Evolutionary conservation across 2,797 vertebrate species (phyloP), one percentile per base, ranked within the genome.

Genomic region (Falco naumanni): DNA sequence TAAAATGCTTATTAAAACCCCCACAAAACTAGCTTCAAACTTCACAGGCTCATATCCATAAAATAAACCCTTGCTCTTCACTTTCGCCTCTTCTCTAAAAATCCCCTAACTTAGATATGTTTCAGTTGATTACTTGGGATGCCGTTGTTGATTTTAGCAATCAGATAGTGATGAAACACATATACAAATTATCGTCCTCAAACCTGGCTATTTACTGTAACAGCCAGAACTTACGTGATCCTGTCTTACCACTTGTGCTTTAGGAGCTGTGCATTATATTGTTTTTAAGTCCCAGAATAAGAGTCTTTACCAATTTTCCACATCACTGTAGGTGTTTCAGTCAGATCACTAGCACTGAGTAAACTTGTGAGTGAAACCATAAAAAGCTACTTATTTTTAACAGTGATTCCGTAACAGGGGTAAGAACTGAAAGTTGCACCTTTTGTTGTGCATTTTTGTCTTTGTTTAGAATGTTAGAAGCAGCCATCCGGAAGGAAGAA

Each of bases 401-500:
- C 93, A 81, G 86, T 78, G 83, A 92, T 87, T 92, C 16, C 50
- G 43, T 68, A 97, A 84, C 45, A 69, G 76, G 93, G 93, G 60
- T 79, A 95, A 96, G 93, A 96, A 96, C 18, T 71, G 79, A 86
- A 97, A 98, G 84, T 85, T 96, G 89, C 92, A 97, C 95, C 97
- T 97, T 97, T 94, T 86, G 86, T 91, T 91, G 90, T 87, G 84
- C 83, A 84, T 92, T 97, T 97, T 96, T 96, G 75, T 93, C 96
- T 96, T 97, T 97, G 97, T 97, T 97, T 97, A 93, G 97, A 93
- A 96, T 90, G 95, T 95, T 96, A 97, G 97, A 98, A 98, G 98
- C 98, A 98, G 94, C 77, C 98, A 98, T 98, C 98, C 97, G 98
- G 99, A 99, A 98, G 98, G 98, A 98, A 98, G 98, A 11, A 97